Conservation (phyloP, 2,113 vertebrate genomes). For the Ochotona curzoniae region DNA sequence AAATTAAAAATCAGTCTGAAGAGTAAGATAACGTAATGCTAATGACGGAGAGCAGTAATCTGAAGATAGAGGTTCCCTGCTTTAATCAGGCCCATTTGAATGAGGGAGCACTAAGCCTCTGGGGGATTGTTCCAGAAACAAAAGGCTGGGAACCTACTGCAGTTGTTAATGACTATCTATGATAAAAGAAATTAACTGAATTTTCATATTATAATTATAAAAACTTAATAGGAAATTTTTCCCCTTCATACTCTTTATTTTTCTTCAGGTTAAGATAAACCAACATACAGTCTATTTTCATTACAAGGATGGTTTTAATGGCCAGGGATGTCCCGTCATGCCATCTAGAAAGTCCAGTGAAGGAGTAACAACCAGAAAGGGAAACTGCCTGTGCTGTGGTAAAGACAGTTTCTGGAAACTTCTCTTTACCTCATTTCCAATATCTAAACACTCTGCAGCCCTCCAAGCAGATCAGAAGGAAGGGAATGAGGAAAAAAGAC, state of each 20-base stretch:
- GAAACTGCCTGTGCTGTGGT: not conserved
- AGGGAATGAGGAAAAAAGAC: not conserved
- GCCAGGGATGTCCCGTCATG: not conserved
- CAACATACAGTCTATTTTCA: slow-evolving; percentile 49
- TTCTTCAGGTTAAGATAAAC: slow-evolving; percentile 54
- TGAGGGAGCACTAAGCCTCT: slow-evolving; percentile 82
- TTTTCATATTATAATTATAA: slow-evolving; percentile 69
- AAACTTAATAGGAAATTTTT: slow-evolving; percentile 57
- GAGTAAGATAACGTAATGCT: slow-evolving; percentile 90
- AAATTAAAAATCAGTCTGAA: slow-evolving; percentile 92
- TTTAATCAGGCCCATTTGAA: slow-evolving; percentile 85
- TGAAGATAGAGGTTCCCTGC: slow-evolving; percentile 81
- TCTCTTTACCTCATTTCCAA: not conserved
- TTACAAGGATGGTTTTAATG: slow-evolving; percentile 44
- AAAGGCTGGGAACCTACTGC: slow-evolving; percentile 51
- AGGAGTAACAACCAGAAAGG: slow-evolving; percentile 36
- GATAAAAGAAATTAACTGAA: slow-evolving; percentile 76
- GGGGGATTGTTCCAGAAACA: slow-evolving; percentile 65
- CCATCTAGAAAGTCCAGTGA: slow-evolving; percentile 42
- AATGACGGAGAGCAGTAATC: slow-evolving; percentile 87
- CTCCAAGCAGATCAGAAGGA: not conserved
- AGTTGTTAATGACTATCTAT: slow-evolving; percentile 65
- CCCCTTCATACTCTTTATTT: slow-evolving; percentile 24
- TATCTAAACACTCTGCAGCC: not conserved
- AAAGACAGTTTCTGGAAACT: not conserved